Evolutionary conservation across 2,113 vertebrate species (phyloP), one percentile per base, ranked within the genome.

Genomic region (Callocephalon fimbriatum): DNA sequence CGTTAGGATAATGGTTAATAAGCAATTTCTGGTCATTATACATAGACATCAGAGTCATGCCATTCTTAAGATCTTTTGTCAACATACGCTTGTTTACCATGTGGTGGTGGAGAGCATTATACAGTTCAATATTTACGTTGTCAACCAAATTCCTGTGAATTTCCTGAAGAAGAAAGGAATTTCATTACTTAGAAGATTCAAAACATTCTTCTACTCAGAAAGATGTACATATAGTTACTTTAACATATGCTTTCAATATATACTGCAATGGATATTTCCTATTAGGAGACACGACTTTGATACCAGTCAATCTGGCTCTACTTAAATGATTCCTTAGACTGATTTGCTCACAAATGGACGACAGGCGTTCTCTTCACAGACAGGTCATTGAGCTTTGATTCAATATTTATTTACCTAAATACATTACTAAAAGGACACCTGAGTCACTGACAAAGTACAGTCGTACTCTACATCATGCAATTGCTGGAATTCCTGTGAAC

Each of bases 1-100:
- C 99, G 81, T 99, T 99, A 81, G 99, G 93, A 96, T 99, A 99
- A 93, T 99, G 99, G 96, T 99, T 99, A 94, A 99, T 99, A 47
- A 98, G 94, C 72, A 99, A 98, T 23, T 97, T 98, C 68, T 99
- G 98, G 68, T 98, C 98, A 63, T 99, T 98, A 94, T 99, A 99
- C 99, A 99, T 99, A 9, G 99, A 99, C 38, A 95, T 96, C 62
- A 99, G 40, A 15, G 95, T 98, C 98, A 99, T 95, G 88, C 99
- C 99, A 77, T 99, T 98, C 97, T 98, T 99, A 63, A 99, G 97
- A 96, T 99, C 99, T 98, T 99, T 99, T 74, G 99, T 99, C 86
- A 99, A 65, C 96, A 99, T 97, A 35, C 99, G 99, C 73, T 98
- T 99, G 96, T 99, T 99, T 86, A 98, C 96, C 99, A 99, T 99